Percentiles rank a stretch among this genome's conserved stretches.
Conservation (phyloP, 2,888 invertebrate genomes). For the Eristalinus aeneus region DNA sequence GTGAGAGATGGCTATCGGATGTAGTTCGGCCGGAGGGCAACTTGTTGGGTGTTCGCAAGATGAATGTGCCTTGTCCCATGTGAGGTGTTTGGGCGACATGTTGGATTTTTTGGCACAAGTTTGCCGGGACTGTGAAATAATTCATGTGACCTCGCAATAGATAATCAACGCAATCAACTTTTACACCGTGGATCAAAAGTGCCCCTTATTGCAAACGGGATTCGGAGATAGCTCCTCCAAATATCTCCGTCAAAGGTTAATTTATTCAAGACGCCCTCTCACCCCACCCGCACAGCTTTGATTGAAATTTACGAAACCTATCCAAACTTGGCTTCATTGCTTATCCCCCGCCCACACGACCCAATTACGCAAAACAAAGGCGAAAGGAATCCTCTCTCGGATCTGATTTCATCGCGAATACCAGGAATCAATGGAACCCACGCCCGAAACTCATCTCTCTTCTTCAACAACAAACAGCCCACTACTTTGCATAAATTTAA, state of each 20-base stretch:
- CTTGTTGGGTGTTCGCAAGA: conserved; percentile 62
- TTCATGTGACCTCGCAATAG: background rate
- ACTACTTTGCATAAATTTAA: conserved; percentile 55
- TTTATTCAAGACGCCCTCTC: background rate
- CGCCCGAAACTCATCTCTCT: background rate
- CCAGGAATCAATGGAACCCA: conserved; percentile 23
- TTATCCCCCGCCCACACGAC: conserved; percentile 15
- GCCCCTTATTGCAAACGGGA: background rate
- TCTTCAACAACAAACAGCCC: conserved; percentile 16
- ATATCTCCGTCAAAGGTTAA: background rate
- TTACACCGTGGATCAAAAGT: too few species aligned
- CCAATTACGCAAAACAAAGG: conserved; percentile 11
- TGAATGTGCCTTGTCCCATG: conserved; percentile 29
- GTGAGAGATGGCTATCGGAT: conserved; percentile 56
- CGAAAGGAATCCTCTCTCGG: background rate
- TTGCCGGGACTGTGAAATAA: background rate
- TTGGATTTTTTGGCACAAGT: background rate
- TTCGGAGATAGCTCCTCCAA: background rate
- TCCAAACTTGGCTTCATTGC: background rate
- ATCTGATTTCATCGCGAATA: conserved; percentile 13
- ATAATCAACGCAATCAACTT: too few species aligned
- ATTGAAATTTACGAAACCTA: background rate
- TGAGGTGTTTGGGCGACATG: conserved; percentile 26
- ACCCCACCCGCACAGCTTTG: background rate
- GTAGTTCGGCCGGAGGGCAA: conserved; percentile 31